These are phyloP conservation scores for Drosophila lacertosa DNA, from an alignment of 1,140 invertebrate species.

Conservation along the genomic window DNA sequence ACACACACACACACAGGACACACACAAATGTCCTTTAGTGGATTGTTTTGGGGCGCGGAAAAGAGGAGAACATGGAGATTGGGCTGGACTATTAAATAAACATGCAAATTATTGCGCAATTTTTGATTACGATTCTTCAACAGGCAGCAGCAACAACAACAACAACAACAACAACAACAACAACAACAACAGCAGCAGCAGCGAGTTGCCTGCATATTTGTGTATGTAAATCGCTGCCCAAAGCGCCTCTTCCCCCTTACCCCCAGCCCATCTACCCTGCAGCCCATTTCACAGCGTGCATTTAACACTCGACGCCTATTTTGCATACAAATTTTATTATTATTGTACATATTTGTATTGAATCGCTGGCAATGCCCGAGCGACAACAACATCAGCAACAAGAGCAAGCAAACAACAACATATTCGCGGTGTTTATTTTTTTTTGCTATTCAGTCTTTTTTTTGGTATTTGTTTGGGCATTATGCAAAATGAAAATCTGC, in stretches of 20 bases:
- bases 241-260: background rate
- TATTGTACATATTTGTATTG: constrained; percentile 68
- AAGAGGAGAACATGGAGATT: constrained; percentile 12
- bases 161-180: constrained; percentile 23
- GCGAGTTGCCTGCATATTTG: constrained; percentile 61
- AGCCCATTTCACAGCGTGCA: constrained; percentile 63
- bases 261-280: background rate
- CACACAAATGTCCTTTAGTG: constrained; percentile 52
- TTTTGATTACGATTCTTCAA: constrained; percentile 80
- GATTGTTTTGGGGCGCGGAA: background rate
- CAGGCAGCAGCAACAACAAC: constrained; percentile 30
- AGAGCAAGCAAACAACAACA: constrained; percentile 12
- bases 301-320: constrained; percentile 81
- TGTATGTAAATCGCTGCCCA: constrained; percentile 65
- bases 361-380: constrained; percentile 53
- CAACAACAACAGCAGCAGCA: constrained; percentile 7
- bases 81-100: constrained; percentile 74
- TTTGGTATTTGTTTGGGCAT: constrained; percentile 46
- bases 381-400: constrained; percentile 23
- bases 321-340: constrained; percentile 83
- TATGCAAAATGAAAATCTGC: constrained; percentile 75
- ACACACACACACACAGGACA: constrained; percentile 9
- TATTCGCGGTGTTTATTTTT: constrained; percentile 42
- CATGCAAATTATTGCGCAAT: constrained; percentile 82
- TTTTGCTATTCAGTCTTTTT: constrained; percentile 18